Conservation (phyloP, 2,888 invertebrate genomes). For the Pegoplata infirma region DNA sequence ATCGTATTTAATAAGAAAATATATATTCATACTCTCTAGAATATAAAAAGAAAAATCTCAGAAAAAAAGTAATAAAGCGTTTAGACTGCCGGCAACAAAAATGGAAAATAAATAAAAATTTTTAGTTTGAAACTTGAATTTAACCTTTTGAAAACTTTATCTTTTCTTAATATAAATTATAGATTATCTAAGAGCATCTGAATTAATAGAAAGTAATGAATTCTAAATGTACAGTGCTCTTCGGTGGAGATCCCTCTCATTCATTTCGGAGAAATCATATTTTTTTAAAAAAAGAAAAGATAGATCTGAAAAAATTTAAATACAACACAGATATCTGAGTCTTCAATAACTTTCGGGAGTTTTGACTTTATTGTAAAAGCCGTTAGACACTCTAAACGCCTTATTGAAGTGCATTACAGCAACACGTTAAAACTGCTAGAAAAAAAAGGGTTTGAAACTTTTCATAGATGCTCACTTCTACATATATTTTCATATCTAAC, state of each 20-base stretch:
- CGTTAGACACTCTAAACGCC: not conserved
- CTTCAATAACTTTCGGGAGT: no score
- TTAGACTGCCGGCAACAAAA: not conserved
- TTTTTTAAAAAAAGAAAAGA: no score
- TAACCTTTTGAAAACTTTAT: not conserved
- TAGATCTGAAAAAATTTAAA: no score
- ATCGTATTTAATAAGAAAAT: constrained; percentile 46
- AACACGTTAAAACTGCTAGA: not conserved
- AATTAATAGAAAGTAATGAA: no score
- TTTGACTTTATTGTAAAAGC: no score
- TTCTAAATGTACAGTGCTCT: no score
- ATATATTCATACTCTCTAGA: not conserved
- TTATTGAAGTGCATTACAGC: not conserved
- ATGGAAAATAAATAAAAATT: no score
- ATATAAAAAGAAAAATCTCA: constrained; percentile 25
- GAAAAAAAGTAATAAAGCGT: constrained; percentile 13
- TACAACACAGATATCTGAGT: not conserved
- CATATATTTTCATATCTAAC: constrained; percentile 23
- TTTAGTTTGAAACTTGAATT: not conserved
- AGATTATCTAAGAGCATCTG: no score
- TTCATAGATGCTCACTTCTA: not conserved
- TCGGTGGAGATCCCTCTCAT: no score
- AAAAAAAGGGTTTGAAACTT: constrained; percentile 1
- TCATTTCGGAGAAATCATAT: no score
- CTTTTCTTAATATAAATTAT: no score